Evolutionary conservation across 2,113 vertebrate species (phyloP).

Genomic region (Scophthalmus maximus): DNA sequence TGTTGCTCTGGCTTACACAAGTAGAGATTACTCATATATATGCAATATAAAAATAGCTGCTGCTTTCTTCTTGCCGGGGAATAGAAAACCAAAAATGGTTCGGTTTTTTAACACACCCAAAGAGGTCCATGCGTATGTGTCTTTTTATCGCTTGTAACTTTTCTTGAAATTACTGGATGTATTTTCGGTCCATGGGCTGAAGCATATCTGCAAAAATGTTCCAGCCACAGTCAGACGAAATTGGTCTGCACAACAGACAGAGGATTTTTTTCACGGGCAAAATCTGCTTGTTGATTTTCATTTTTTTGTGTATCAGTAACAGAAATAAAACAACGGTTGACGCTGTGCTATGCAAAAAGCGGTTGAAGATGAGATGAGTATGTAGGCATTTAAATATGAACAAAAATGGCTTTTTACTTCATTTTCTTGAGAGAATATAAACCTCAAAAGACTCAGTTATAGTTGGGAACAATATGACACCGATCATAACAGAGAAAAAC

Average conservation of each 20-base stretch:
- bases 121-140: constrained; percentile 42
- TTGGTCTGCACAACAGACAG: constrained; percentile 8
- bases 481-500: constrained; percentile 6
- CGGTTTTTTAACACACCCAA: constrained; percentile 47
- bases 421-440: neutral
- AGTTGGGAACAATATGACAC: neutral
- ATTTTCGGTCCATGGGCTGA: constrained; percentile 53
- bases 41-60: constrained; percentile 63
- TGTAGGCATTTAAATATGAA: neutral
- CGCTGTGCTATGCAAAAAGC: too few relatives aligned
- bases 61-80: constrained; percentile 58
- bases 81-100: constrained; percentile 62
- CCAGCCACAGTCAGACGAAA: constrained; percentile 6
- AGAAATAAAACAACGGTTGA: neutral
- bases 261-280: constrained; percentile 8
- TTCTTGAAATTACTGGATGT: constrained; percentile 56
- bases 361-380: too few relatives aligned
- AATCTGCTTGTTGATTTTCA: constrained; percentile 13
- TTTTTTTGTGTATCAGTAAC: neutral
- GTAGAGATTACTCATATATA: constrained; percentile 45
- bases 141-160: constrained; percentile 43
- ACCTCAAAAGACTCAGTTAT: neutral
- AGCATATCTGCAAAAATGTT: constrained; percentile 44
- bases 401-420: neutral
- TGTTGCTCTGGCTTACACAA: constrained; percentile 51